Evolutionary conservation across 2,888 invertebrate species (phyloP), one percentile per base, ranked within the genome.

Genomic region (Apotomis turbidana): DNA sequence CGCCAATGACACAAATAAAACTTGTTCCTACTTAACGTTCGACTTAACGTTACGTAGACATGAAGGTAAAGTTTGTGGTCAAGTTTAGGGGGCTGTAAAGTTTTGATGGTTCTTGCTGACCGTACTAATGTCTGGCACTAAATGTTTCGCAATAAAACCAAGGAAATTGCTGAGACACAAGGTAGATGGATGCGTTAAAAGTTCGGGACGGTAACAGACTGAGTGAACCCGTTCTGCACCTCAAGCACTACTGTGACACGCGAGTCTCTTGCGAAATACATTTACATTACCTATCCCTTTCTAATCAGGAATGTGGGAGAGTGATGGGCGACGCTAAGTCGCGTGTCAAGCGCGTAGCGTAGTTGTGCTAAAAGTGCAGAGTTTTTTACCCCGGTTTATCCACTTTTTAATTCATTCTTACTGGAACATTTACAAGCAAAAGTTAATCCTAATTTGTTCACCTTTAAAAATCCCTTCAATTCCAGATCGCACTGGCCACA

Each of bases 401-500:
- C 27, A 27, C 27, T 2, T 27, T 27, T 27, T 27, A 27, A 27
- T 27, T 27, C 1, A 27, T 27, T 27, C 27, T 27, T 27, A 27
- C 27, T 27, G 27, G 27, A 27, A 27, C 27, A 27, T 27, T 15
- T 41, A 6, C 41, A 41, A 6, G 41, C 41, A 41, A 41, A 41
- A 41, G 41, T 6, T 41, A 27, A 27, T 27, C 27, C 27, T 27
- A 27, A 27, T 2, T 27, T 1, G 27, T 27, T 27, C 27, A 27
- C 27, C 27, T 52, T 52, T 52, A 52, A 61, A 61, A 13, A 5
- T 13, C 6, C n/a, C 5, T 57, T 44, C 12, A 5, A 10, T 61
- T 57, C 12, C 94, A 96, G 96, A 94, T 94, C 86, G 94, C 94
- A 69, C 88, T 94, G 82, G 95, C 95, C 78, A 95, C 94, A 76